These are phyloP conservation scores for Listronotus oregonensis DNA, from an alignment of 1,140 invertebrate genomes.

Conservation along the genomic window DNA sequence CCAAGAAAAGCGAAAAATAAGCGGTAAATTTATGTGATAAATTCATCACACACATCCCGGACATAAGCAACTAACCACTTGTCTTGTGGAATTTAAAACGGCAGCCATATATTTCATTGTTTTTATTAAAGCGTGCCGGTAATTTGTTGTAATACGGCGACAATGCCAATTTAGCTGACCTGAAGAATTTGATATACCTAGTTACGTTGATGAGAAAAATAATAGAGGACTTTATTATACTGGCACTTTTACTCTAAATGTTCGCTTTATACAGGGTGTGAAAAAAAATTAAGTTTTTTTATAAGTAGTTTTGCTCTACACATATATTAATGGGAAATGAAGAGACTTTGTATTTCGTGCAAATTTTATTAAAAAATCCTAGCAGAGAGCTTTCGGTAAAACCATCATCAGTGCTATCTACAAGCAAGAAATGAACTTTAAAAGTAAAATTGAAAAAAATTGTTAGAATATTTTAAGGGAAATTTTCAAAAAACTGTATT, in stretches of 20 bases:
- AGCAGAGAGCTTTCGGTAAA: too few relatives aligned
- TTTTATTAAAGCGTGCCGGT: slow-evolving; percentile 35
- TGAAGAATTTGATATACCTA: slow-evolving; percentile 27
- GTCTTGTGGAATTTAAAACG: slow-evolving; percentile 27
- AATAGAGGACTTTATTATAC: background rate
- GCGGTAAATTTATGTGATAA: slow-evolving; percentile 29
- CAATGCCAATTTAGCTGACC: slow-evolving; percentile 29
- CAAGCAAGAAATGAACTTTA: too few relatives aligned
- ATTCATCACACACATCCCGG: slow-evolving; percentile 34
- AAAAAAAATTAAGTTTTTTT: too few relatives aligned
- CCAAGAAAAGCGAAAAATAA: slow-evolving; percentile 17
- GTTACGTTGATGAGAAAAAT: slow-evolving; percentile 9
- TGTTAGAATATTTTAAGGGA: too few relatives aligned
- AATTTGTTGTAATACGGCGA: slow-evolving; percentile 30
- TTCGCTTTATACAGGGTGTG: too few relatives aligned
- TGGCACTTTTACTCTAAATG: background rate
- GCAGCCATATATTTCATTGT: slow-evolving; percentile 24
- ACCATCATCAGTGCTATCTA: too few relatives aligned
- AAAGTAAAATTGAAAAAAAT: too few relatives aligned
- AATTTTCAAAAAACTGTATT: too few relatives aligned
- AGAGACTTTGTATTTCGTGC: too few relatives aligned
- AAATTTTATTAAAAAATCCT: too few relatives aligned
- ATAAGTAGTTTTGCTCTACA: too few relatives aligned
- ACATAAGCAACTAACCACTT: slow-evolving; percentile 31
- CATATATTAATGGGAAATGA: too few relatives aligned